Evolutionary conservation across 2,113 vertebrate species (phyloP).

Genomic region (Xenopus tropicalis): DNA sequence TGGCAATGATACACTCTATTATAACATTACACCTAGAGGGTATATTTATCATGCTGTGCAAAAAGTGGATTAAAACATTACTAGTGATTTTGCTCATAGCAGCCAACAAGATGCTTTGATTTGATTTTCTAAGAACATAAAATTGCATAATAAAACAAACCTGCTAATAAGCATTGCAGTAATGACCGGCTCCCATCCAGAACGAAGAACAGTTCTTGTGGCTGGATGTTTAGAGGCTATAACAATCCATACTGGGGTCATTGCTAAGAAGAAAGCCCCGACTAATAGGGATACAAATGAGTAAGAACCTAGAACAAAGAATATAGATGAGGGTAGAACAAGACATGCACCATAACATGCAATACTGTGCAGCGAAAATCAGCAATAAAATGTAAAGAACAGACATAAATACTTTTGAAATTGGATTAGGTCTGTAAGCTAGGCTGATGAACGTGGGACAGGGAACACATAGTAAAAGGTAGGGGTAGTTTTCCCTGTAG

Average conservation of each 20-base stretch:
- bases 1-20: no score
- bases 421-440: no score
- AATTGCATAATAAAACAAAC: conserved; percentile 56
- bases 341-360: not conserved
- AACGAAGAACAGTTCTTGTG: conserved; percentile 91
- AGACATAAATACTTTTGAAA: no score
- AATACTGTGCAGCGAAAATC: not conserved
- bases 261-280: conserved; percentile 89
- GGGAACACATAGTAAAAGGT: no score
- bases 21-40: no score
- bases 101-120: no score
- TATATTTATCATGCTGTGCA: no score
- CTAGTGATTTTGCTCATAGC: no score
- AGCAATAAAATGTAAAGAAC: not conserved
- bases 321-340: not conserved
- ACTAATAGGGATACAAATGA: conserved; percentile 87
- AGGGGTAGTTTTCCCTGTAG: no score
- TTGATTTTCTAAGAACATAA: no score
- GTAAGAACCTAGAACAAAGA: conserved; percentile 73
- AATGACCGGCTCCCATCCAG: conserved; percentile 96
- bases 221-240: conserved; percentile 93
- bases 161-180: conserved; percentile 98
- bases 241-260: conserved; percentile 94
- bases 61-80: no score
- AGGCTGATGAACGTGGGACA: no score